Evolutionary conservation across 2,113 vertebrate genomes (phyloP).

Genomic region (Etia nguti): DNA sequence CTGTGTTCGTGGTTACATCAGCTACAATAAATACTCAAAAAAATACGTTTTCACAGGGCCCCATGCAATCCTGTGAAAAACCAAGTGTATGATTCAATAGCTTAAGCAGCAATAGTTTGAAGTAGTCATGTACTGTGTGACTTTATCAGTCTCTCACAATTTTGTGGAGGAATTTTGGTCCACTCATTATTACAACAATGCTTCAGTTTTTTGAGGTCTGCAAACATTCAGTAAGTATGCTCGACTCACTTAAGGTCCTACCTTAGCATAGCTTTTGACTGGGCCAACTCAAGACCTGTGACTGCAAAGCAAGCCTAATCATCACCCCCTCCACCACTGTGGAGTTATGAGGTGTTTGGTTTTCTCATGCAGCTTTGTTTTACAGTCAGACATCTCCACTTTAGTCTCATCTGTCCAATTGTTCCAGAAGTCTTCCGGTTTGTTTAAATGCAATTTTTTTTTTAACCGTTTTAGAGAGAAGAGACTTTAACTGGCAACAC

Average conservation of each 20-base stretch:
- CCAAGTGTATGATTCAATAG: background rate
- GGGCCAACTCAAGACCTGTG: background rate
- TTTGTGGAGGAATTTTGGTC: background rate
- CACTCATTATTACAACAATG: background rate
- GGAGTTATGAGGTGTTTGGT: background rate
- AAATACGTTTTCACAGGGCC: background rate
- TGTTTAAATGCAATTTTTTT: background rate
- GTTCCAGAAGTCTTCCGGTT: background rate
- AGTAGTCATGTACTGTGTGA: background rate
- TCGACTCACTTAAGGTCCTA: background rate
- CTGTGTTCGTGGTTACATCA: constrained; percentile 1
- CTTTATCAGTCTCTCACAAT: background rate
- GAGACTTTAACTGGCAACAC: background rate
- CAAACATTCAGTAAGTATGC: background rate
- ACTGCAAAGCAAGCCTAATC: background rate
- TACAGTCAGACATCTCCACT: background rate
- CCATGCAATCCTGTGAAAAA: background rate
- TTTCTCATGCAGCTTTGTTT: background rate
- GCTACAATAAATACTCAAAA: background rate
- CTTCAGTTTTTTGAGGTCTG: background rate
- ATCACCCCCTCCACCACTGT: background rate
- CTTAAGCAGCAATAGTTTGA: background rate
- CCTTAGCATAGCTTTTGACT: background rate
- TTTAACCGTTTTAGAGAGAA: background rate
- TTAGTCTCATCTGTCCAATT: background rate